These are phyloP conservation scores for Nibea coibor DNA, from an alignment of 2,113 vertebrate species.

Conservation along the genomic window DNA sequence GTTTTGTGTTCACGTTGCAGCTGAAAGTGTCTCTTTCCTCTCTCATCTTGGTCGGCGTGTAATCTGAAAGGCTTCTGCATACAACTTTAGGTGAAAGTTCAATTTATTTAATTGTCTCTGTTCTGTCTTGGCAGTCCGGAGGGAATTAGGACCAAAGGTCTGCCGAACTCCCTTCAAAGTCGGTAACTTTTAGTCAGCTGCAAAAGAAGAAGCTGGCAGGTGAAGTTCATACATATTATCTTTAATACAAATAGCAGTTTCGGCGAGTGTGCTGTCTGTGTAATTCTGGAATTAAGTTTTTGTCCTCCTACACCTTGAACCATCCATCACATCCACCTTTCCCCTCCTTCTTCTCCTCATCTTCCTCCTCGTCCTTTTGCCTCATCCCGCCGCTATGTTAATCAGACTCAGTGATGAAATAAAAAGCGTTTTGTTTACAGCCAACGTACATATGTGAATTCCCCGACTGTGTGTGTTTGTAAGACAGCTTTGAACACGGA, in stretches of 20 bases:
- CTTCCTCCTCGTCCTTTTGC: neutral
- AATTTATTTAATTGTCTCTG: too few relatives aligned
- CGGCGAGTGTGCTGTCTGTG: too few relatives aligned
- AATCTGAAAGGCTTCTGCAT: neutral
- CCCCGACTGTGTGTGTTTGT: neutral
- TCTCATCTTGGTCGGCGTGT: neutral
- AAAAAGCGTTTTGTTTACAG: slow-evolving; percentile 28
- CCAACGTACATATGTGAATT: neutral
- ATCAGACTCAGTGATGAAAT: slow-evolving; percentile 19
- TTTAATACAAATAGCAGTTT: too few relatives aligned
- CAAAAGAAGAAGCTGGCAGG: too few relatives aligned
- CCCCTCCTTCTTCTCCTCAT: neutral
- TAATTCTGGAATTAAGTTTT: too few relatives aligned
- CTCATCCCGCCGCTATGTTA: slow-evolving; percentile 28
- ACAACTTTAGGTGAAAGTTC: too few relatives aligned
- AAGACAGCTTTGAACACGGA: slow-evolving; percentile 55
- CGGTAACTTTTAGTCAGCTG: too few relatives aligned
- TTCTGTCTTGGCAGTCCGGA: too few relatives aligned
- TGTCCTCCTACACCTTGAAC: neutral
- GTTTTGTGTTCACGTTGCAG: neutral
- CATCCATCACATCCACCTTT: neutral
- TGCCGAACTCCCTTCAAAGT: too few relatives aligned
- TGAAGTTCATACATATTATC: too few relatives aligned
- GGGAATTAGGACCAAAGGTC: too few relatives aligned
- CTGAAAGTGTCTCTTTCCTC: neutral